These are phyloP conservation scores for Chelonus formosanus DNA, from an alignment of 2,888 invertebrate species.

Conservation along the genomic window DNA sequence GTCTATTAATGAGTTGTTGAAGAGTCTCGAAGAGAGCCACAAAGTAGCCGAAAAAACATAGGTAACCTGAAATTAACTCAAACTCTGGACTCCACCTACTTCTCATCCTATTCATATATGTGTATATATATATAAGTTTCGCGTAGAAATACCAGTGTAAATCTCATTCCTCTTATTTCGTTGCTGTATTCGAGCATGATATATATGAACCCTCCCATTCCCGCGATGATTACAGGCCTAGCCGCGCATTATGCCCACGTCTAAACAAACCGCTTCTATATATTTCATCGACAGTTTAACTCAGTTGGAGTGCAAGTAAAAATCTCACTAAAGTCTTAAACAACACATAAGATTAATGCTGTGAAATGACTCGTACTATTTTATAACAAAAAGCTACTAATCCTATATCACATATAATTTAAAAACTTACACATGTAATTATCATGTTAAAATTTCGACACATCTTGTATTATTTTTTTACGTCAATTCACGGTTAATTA, in stretches of 20 bases:
- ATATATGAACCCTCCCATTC: slow-evolving; percentile 54
- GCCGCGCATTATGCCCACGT: slow-evolving; percentile 57
- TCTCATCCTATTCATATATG: slow-evolving; percentile 15
- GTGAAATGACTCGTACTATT: background rate
- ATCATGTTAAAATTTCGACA: slow-evolving; percentile 49
- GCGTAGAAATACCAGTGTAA: slow-evolving; percentile 14
- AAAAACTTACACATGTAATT: too few species aligned
- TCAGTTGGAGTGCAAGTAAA: slow-evolving; percentile 27
- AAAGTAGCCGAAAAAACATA: slow-evolving; percentile 52
- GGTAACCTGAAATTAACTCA: slow-evolving; percentile 50
- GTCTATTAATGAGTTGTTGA: slow-evolving; percentile 49
- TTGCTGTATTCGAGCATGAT: slow-evolving; percentile 29
- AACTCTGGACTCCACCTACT: slow-evolving; percentile 39
- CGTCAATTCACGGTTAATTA: slow-evolving; percentile 25
- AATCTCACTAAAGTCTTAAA: slow-evolving; percentile 18
- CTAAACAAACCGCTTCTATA: slow-evolving; percentile 61
- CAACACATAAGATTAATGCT: slow-evolving; percentile 2
- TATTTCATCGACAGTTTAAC: slow-evolving; percentile 54
- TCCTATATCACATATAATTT: background rate
- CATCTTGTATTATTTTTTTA: slow-evolving; percentile 6
- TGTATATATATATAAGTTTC: slow-evolving; percentile 25
- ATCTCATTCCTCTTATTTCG: slow-evolving; percentile 43
- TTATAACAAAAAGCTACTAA: background rate
- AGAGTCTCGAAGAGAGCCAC: slow-evolving; percentile 44
- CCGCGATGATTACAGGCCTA: slow-evolving; percentile 59